Base-by-base conservation (phyloP, 2,797 vertebrate genomes). In the Parauchenoglanis punctatus region DNA sequence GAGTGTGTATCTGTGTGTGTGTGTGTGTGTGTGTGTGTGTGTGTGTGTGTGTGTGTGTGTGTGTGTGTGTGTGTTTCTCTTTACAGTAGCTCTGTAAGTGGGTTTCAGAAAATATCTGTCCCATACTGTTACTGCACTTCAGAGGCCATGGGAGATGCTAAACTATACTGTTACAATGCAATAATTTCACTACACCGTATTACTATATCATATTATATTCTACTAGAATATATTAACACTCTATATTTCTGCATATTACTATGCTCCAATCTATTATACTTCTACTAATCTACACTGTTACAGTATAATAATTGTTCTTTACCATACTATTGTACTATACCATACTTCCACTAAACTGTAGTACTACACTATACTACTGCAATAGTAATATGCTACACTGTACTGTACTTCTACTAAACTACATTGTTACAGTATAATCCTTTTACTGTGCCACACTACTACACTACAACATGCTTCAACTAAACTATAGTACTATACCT, bases 61-160 rank as follows among this genome's bases (percentile, higher is more conserved):
- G 63, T 67, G 65, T 68, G 65, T 35, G 65, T 40, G 68, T 44
- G 68, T 20, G 35, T 23, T 7, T 12, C 8, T n/a, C 44, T 52
- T 1, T 76, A 76, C 73, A 49, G 73, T 78, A 78, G 76, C 52
- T 56, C 75, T 18, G 15, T 77, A 54, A 54, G 25, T 28, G 46
- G n/a, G 52, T 78, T 56, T 56, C 76, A 58, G 28, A 35, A 80
- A 54, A 80, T 58, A 80, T 80, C 28, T 80, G 49, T 18, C 15
- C n/a, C 49, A 54, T 18, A 56, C 49, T 31, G 17, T 10, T 58
- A 35, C 52, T 23, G 54, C 76, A 80, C 54, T 58, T 58, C 54
- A 56, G 76, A 56, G 28, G 3, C 4, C 3, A 31, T 20, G 49
- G 1, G 25, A 54, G 49, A 58, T 11, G 23, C 44, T 52, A 49